Evolutionary conservation across 64 coral and sea anemone genomes (phyloP).

Genomic region (Acropora tenuis): DNA sequence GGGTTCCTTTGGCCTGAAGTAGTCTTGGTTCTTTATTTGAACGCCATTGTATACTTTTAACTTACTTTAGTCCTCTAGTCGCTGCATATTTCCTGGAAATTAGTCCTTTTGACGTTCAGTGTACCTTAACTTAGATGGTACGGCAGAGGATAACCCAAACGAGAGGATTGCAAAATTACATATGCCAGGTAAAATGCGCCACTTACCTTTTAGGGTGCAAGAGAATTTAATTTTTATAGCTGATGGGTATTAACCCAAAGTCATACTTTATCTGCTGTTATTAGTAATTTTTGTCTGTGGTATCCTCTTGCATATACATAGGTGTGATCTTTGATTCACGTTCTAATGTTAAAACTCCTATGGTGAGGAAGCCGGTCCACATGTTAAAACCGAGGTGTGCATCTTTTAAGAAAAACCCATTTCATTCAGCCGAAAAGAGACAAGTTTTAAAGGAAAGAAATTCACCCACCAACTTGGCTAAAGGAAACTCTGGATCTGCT

Average conservation of each 20-base stretch:
- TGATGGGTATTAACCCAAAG: neutral
- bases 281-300: no score
- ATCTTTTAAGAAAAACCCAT: neutral
- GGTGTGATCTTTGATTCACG: conserved; percentile 41
- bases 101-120: neutral
- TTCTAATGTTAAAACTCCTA: conserved; percentile 44
- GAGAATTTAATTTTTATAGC: neutral
- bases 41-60: no score
- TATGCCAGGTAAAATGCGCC: conserved; percentile 37
- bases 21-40: no score
- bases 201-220: neutral
- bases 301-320: neutral
- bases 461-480: neutral
- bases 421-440: neutral
- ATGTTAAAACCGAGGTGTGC: conserved; percentile 15
- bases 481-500: neutral
- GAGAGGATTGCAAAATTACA: conserved; percentile 52
- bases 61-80: no score
- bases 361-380: conserved; percentile 65
- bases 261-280: no score
- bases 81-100: no score
- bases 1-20: no score
- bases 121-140: neutral
- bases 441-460: neutral
- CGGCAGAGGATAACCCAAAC: conserved; percentile 36